Conservation (phyloP, 2,113 vertebrate species). For the Setophaga coronata region DNA sequence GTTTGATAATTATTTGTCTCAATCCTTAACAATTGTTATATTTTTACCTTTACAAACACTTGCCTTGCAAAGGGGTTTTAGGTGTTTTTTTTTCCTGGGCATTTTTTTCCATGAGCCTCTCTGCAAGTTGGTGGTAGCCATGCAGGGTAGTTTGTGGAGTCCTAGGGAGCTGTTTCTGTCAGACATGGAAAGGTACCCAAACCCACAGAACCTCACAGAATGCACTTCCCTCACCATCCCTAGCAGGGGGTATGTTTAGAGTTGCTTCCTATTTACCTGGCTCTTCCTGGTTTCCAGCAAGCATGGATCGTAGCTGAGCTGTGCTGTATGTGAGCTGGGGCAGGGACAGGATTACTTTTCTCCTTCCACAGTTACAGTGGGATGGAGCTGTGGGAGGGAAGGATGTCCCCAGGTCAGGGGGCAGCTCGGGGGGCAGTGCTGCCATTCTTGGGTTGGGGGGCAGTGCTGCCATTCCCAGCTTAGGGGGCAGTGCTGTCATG, state of each 20-base stretch:
- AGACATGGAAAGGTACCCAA: not conserved
- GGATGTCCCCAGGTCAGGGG: not conserved
- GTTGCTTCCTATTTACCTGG: not conserved
- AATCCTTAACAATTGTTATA: not conserved
- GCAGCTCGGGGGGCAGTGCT: too few relatives aligned
- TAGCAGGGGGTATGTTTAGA: not conserved
- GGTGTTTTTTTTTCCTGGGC: not conserved
- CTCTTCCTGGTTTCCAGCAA: not conserved
- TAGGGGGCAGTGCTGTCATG: too few relatives aligned
- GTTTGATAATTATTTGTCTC: not conserved
- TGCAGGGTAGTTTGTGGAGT: not conserved
- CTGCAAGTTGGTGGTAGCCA: not conserved
- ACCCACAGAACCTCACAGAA: not conserved
- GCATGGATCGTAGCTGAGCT: rapidly evolving
- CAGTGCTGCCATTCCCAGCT: too few relatives aligned
- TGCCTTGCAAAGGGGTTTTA: not conserved
- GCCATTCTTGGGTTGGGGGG: too few relatives aligned
- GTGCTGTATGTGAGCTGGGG: not conserved
- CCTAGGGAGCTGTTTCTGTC: not conserved
- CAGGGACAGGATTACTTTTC: not conserved
- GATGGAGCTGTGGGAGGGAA: not conserved
- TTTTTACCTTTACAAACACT: not conserved
- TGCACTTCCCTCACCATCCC: not conserved
- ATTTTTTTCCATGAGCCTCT: not conserved
- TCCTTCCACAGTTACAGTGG: not conserved